Evolutionary conservation across 1,140 invertebrate genomes (phyloP).

Genomic region (Saccostrea glomerata): DNA sequence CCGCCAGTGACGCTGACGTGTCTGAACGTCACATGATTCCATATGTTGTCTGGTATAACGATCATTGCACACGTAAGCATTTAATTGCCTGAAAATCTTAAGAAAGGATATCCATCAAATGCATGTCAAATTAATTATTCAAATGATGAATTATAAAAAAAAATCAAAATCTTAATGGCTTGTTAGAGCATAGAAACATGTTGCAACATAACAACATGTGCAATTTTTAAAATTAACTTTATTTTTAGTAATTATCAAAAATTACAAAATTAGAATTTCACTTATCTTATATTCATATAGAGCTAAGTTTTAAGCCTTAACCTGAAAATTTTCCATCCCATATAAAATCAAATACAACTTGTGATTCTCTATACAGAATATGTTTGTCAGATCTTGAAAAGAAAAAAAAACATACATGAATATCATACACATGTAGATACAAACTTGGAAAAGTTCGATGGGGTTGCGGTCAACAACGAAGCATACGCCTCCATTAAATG

Average conservation of each 20-base stretch:
- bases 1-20: constrained; percentile 60
- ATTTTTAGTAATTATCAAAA: too few species aligned
- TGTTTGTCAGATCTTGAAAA: too few species aligned
- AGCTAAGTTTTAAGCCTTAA: background rate
- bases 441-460: constrained; percentile 51
- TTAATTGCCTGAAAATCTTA: background rate
- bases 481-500: constrained; percentile 59
- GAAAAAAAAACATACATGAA: background rate
- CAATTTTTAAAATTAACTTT: too few species aligned
- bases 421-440: constrained; percentile 8
- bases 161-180: too few species aligned
- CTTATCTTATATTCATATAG: background rate
- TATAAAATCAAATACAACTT: background rate
- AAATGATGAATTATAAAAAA: too few species aligned
- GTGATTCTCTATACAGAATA: background rate
- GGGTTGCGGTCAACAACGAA: constrained; percentile 65
- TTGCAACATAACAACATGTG: too few species aligned
- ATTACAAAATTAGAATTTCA: too few species aligned
- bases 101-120: background rate
- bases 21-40: constrained; percentile 60
- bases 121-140: too few species aligned
- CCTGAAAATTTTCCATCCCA: background rate
- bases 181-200: too few species aligned
- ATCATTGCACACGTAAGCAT: constrained; percentile 62
- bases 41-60: constrained; percentile 65